Evolutionary conservation across 1,140 invertebrate genomes (phyloP).

Genomic region (Papilio glaucus): DNA sequence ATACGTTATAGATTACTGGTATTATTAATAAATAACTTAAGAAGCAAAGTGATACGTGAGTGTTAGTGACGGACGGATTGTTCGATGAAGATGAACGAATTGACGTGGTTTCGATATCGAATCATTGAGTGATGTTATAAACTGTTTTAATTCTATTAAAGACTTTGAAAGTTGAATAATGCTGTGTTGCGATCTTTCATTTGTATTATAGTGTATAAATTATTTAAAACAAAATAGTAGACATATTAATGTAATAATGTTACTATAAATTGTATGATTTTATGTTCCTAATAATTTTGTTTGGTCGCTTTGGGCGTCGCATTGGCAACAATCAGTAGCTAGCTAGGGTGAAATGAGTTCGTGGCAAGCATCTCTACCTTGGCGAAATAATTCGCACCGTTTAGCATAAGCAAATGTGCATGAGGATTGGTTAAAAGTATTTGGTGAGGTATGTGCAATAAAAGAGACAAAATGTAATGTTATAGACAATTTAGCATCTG

Average conservation of each 20-base stretch:
- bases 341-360: conserved; percentile 50
- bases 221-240: conserved; percentile 70
- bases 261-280: conserved; percentile 55
- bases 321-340: conserved; percentile 6
- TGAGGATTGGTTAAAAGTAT: conserved; percentile 41
- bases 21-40: conserved; percentile 34
- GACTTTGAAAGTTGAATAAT: conserved; percentile 35
- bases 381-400: not conserved
- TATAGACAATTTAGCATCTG: conserved; percentile 61
- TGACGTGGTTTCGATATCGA: conserved; percentile 5
- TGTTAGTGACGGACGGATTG: conserved; percentile 12
- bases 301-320: conserved; percentile 63
- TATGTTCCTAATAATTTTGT: conserved; percentile 80
- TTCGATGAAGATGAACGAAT: conserved; percentile 7
- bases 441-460: conserved; percentile 78
- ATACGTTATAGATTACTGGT: conserved; percentile 46
- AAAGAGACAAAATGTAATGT: conserved; percentile 62
- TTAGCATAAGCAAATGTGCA: conserved; percentile 26
- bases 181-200: conserved; percentile 45
- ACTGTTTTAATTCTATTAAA: conserved; percentile 25
- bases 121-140: conserved; percentile 19
- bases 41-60: conserved; percentile 35
- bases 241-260: conserved; percentile 78
- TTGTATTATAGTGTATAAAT: conserved; percentile 79
- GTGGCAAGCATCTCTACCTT: conserved; percentile 47